Evolutionary conservation across 2,888 invertebrate genomes (phyloP).

Genomic region (Agrotis puta): DNA sequence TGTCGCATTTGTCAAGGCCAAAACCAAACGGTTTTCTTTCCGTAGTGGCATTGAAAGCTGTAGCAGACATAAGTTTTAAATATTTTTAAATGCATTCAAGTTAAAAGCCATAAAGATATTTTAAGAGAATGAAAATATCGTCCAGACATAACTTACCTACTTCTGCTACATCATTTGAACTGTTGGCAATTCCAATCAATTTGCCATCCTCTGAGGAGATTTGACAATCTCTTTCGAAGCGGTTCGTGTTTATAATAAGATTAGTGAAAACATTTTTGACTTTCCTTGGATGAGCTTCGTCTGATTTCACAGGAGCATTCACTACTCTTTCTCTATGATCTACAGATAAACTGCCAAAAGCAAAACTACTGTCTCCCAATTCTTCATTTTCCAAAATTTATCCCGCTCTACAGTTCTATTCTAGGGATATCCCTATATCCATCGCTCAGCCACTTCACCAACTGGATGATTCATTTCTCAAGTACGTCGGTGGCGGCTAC

Average conservation of each 20-base stretch:
- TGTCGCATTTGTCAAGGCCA: background rate
- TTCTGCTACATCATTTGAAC: background rate
- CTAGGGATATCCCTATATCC: conserved; percentile 51
- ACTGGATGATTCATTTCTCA: conserved; percentile 57
- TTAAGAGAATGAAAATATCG: no score
- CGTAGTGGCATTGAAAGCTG: no score
- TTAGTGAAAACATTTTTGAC: no score
- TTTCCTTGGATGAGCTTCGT: background rate
- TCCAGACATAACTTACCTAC: no score
- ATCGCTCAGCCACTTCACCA: conserved; percentile 46
- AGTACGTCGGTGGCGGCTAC: conserved; percentile 51
- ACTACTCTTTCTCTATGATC: background rate
- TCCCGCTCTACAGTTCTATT: conserved; percentile 39
- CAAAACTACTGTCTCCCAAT: background rate
- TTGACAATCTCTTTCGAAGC: no score
- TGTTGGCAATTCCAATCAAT: background rate
- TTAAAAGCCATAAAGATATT: no score
- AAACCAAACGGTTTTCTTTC: background rate
- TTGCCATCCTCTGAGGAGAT: background rate
- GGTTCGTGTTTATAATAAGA: no score
- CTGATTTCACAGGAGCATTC: background rate
- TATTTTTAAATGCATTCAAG: background rate
- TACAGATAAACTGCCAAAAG: background rate
- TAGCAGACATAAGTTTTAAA: background rate
- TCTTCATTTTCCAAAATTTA: background rate